Evolutionary conservation across 2,113 vertebrate genomes (phyloP).

Genomic region (Pantherophis guttatus): DNA sequence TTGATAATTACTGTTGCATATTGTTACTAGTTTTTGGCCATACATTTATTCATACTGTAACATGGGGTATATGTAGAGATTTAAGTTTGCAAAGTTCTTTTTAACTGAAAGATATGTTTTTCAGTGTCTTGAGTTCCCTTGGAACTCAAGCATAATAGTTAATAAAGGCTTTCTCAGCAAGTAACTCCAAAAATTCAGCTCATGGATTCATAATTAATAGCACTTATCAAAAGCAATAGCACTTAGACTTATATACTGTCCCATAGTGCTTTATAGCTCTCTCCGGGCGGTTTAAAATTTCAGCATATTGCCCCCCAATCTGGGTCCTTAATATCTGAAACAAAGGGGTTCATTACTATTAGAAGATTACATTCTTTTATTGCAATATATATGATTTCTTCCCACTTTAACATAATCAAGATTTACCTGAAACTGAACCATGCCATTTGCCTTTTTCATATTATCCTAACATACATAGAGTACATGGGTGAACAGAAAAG

Average conservation of each 20-base stretch:
- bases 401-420: not conserved
- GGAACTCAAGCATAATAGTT: not conserved
- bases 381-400: not conserved
- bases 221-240: too few relatives aligned
- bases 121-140: not conserved
- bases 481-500: not conserved
- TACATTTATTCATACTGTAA: not conserved
- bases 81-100: not conserved
- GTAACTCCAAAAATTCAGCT: not conserved
- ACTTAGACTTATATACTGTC: too few relatives aligned
- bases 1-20: not conserved
- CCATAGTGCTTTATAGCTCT: too few relatives aligned
- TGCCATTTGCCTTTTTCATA: not conserved
- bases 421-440: not conserved
- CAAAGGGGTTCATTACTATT: not conserved
- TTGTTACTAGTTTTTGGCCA: not conserved
- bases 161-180: not conserved
- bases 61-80: not conserved
- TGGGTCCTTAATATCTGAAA: not conserved
- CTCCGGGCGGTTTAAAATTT: too few relatives aligned
- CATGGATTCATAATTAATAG: not conserved
- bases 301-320: too few relatives aligned
- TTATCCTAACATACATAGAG: not conserved
- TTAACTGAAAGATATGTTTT: not conserved
- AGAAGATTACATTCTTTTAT: not conserved